phyloP scores from a whole-genome alignment of 2,888 invertebrate genomes.

The Rotaria magnacalcarata region DNA sequence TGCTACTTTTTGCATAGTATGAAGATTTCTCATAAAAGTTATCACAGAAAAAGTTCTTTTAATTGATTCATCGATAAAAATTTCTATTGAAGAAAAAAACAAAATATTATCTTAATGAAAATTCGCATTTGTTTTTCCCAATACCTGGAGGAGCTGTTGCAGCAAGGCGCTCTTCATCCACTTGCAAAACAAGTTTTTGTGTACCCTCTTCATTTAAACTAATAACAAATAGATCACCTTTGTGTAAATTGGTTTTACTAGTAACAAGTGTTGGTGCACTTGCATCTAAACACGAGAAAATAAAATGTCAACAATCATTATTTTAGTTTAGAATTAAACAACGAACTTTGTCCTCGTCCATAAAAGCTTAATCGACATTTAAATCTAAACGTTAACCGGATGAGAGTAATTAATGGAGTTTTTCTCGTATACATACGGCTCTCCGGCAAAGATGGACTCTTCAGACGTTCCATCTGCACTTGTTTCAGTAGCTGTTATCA shows the following conservation, averaged over 20 bases:
- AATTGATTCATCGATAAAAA: neutral
- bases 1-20: neutral
- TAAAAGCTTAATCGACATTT: neutral
- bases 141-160: neutral
- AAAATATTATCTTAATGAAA: too few relatives aligned
- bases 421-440: neutral
- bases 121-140: too few relatives aligned
- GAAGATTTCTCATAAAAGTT: neutral
- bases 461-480: neutral
- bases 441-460: neutral
- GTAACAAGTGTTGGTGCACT: neutral
- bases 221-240: slow-evolving; percentile 22
- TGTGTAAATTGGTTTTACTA: neutral
- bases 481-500: neutral
- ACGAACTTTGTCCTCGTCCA: neutral
- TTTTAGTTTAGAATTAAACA: too few relatives aligned
- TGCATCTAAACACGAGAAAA: neutral
- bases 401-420: too few relatives aligned
- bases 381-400: neutral
- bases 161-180: neutral
- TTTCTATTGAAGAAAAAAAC: neutral
- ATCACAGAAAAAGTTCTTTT: neutral
- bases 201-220: neutral
- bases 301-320: neutral
- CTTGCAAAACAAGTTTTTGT: slow-evolving; percentile 17